phyloP scores from a whole-genome alignment of 1,140 invertebrate genomes.

The Tribolium castaneum region DNA sequence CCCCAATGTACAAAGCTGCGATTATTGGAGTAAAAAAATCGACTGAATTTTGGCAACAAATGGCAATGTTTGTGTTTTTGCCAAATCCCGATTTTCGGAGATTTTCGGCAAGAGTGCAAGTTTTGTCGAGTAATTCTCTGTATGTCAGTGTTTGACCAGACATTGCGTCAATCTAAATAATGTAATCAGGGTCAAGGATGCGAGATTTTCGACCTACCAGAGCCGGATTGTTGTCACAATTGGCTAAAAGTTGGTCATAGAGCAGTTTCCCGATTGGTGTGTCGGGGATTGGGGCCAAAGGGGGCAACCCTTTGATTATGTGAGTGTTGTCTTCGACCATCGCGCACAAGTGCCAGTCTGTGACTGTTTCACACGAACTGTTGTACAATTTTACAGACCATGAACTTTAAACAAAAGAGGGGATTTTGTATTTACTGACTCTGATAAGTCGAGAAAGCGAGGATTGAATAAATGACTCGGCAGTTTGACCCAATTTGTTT shows the following conservation, averaged over 20 bases:
- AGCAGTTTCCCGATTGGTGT: neutral
- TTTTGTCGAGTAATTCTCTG: constrained; percentile 40
- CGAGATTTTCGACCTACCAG: neutral
- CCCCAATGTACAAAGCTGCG: constrained; percentile 67
- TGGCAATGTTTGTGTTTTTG: constrained; percentile 62
- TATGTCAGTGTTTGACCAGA: constrained; percentile 38
- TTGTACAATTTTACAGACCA: too few species aligned
- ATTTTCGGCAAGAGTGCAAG: constrained; percentile 48
- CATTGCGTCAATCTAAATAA: constrained; percentile 46
- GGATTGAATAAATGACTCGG: too few species aligned
- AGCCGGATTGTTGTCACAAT: neutral
- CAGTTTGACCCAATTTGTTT: too few species aligned
- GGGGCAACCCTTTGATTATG: neutral
- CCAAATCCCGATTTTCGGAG: constrained; percentile 42
- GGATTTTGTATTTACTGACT: too few species aligned
- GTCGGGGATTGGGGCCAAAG: neutral
- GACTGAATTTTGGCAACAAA: constrained; percentile 70
- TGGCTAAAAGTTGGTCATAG: neutral
- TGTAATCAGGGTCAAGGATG: neutral
- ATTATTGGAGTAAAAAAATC: constrained; percentile 67
- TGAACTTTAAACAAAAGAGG: too few species aligned
- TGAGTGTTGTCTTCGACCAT: neutral
- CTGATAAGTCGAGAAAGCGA: too few species aligned
- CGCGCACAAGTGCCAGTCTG: too few species aligned
- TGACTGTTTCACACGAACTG: too few species aligned